Percentiles rank a stretch among this genome's conserved stretches.
phyloP scores from a whole-genome alignment of 2,888 invertebrate species.

The Apotomis betuletana region DNA sequence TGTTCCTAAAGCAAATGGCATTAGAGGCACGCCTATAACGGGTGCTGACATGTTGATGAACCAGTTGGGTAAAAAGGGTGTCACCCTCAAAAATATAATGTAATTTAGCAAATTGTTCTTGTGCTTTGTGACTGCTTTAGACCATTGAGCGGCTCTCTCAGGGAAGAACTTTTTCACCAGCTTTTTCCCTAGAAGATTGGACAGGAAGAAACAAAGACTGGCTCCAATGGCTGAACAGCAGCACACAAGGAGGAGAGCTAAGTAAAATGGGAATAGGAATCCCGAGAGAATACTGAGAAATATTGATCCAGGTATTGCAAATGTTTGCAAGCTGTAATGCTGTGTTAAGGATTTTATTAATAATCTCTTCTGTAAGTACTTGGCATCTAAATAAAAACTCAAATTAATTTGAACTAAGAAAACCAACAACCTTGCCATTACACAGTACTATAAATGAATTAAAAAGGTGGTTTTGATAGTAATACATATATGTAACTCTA shows the following conservation, averaged over 20 bases:
- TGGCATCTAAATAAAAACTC: too few species aligned
- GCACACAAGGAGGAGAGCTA: constrained; percentile 94
- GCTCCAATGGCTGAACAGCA: constrained; percentile 98
- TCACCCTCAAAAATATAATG: constrained; percentile 97
- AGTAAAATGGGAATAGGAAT: constrained; percentile 96
- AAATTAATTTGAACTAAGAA: too few species aligned
- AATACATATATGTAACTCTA: too few species aligned
- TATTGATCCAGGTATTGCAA: constrained; percentile 99
- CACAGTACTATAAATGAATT: too few species aligned
- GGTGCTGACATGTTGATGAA: constrained; percentile 99
- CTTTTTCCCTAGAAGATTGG: constrained; percentile 93
- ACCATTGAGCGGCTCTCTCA: constrained; percentile 93
- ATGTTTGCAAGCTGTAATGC: constrained; percentile 94
- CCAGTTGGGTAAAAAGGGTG: constrained; percentile 99
- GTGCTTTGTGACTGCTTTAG: constrained; percentile 92
- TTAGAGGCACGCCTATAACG: constrained; percentile 96
- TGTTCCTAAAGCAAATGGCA: constrained; percentile 97
- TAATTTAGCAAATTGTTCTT: constrained; percentile 96
- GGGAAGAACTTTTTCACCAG: constrained; percentile 95
- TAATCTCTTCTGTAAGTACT: not conserved
- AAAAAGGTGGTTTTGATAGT: too few species aligned
- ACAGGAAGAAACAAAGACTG: constrained; percentile 96
- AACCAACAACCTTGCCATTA: too few species aligned
- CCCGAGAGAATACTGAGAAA: constrained; percentile 98
- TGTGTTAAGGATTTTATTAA: constrained; percentile 60